phyloP scores from a whole-genome alignment of 2,888 invertebrate species.

The Phalangium opilio region DNA sequence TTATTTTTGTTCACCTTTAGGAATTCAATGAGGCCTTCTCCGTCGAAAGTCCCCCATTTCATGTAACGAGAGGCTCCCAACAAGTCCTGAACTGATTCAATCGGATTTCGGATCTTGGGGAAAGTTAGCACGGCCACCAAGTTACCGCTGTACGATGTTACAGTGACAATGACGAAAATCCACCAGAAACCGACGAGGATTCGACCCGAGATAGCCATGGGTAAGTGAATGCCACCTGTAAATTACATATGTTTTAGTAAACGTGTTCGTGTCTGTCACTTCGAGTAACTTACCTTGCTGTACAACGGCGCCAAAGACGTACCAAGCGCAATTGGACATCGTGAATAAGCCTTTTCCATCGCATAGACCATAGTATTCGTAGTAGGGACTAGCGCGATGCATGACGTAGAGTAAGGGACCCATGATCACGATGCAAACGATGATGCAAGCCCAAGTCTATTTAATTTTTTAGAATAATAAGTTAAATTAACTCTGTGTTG shows the following conservation, averaged over 20 bases:
- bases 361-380: conserved; percentile 39
- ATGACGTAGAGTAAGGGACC: conserved; percentile 59
- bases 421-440: conserved; percentile 53
- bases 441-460: conserved; percentile 69
- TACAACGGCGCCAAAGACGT: conserved; percentile 73
- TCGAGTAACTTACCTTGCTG: conserved; percentile 58
- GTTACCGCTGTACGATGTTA: conserved; percentile 83
- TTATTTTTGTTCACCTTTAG: conserved; percentile 33
- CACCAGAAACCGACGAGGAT: conserved; percentile 79
- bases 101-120: conserved; percentile 54
- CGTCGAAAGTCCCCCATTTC: conserved; percentile 57
- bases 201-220: conserved; percentile 68
- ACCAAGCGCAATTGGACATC: conserved; percentile 56
- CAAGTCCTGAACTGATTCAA: conserved; percentile 51
- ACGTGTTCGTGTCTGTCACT: background rate
- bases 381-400: conserved; percentile 55
- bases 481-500: background rate
- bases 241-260: background rate
- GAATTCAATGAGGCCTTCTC: conserved; percentile 55
- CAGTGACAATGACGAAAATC: conserved; percentile 71
- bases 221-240: conserved; percentile 69
- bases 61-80: conserved; percentile 36
- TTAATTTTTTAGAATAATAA: too few species aligned
- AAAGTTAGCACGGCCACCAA: conserved; percentile 83
- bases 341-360: conserved; percentile 35